Base-by-base conservation (phyloP, 2,888 invertebrate genomes). In the Aphodius sticticus region DNA sequence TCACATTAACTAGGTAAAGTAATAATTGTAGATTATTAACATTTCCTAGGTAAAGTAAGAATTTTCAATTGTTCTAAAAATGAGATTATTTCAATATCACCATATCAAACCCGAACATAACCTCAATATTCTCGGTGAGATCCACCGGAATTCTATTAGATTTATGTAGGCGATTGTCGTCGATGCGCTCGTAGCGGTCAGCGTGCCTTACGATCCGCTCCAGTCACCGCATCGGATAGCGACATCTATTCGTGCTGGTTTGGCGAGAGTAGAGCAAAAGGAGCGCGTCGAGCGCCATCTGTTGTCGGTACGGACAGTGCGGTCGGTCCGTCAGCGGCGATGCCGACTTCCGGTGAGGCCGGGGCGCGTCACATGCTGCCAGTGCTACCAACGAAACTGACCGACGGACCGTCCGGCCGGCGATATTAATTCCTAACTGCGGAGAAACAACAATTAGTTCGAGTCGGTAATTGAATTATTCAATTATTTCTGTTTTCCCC, bases 351-450 rank as follows among this genome's bases (percentile, higher is more conserved):
- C 53, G 53, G 53, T 53, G 53, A n/a, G 3, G 12, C 26, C 7
- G 6, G 3, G 9, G 26, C 35, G 16, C 35, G 74, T 74, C 37
- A 37, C 37, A 74, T 36, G 37, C 74, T 26, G 15, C 74, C 16
- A 16, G 74, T n/a, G 6, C 12, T 74, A 26, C 74, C 36, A 71
- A 71, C 16, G 35, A 74, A 37, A 36, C n/a, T 16, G 37, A 36
- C 37, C 15, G n/a, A 74, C 26, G 9, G n/a, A 5, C 71, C 35
- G n/a, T n/a, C n/a, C n/a, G n/a, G n/a, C 35, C 6, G 37, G 16
- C 15, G 37, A 74, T 26, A 74, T 74, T 36, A 37, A 74, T 16
- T 36, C 35, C 74, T 36, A 74, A 74, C 7, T 26, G 15, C 7
- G 16, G 74, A 36, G 26, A 2, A 37, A 37, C 37, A 37, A 37